Percentiles rank a stretch among this genome's conserved stretches.
phyloP scores from a whole-genome alignment of 2,113 vertebrate species.

The Hypocryptadius cinnamomeus region DNA sequence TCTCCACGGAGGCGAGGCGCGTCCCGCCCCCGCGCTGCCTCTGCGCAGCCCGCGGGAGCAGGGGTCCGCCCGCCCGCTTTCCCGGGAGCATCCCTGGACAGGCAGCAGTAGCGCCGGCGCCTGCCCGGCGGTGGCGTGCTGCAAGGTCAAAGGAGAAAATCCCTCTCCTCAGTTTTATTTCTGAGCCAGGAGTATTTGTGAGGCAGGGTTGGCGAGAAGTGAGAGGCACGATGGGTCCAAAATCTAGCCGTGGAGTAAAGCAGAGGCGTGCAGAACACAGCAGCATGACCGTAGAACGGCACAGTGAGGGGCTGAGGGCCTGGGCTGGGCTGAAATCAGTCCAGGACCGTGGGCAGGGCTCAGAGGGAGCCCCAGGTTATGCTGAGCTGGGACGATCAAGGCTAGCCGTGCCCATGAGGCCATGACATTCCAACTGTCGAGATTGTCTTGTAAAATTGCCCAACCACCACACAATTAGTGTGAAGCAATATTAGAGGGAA shows the following conservation, averaged over 20 bases:
- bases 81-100: neutral
- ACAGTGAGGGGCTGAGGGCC: no score
- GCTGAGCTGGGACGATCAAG: neutral
- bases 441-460: neutral
- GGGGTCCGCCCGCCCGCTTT: neutral
- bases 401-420: fast-evolving
- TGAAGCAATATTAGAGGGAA: neutral
- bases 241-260: neutral
- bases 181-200: neutral
- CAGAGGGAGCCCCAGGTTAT: neutral
- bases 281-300: fast-evolving
- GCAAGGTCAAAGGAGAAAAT: neutral
- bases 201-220: neutral
- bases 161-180: neutral
- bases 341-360: neutral
- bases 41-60: neutral
- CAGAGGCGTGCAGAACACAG: neutral
- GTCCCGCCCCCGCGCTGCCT: neutral
- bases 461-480: neutral
- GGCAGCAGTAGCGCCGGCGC: neutral
- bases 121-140: neutral
- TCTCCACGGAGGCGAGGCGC: neutral
- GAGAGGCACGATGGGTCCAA: neutral
- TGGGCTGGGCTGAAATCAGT: neutral
- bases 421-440: neutral